A percentile compares a stretch with the other conserved stretches of the same genome.
These are phyloP conservation scores for pig (Sus scrofa) DNA, from an alignment of 2,113 vertebrate species.

Conservation along the genomic window DNA sequence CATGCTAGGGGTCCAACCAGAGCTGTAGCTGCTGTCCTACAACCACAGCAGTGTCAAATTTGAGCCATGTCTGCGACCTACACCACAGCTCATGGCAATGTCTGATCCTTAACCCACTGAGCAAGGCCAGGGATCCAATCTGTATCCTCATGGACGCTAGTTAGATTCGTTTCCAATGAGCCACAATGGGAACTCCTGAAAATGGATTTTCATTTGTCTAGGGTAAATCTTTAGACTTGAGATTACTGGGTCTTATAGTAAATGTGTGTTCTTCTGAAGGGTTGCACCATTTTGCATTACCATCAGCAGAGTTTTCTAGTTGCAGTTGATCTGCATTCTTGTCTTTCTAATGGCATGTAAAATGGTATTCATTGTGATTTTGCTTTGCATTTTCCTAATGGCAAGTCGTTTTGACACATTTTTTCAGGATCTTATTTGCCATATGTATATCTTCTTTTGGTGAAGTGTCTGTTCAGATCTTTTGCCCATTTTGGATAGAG, in stretches of 20 bases:
- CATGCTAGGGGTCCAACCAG: too few relatives aligned
- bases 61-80: too few relatives aligned
- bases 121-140: too few relatives aligned
- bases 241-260: not conserved
- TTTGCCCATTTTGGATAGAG: not conserved
- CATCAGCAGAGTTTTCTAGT: not conserved
- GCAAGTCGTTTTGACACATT: not conserved
- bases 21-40: too few relatives aligned
- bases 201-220: constrained; percentile 2
- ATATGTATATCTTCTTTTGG: not conserved
- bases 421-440: not conserved
- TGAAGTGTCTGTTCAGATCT: not conserved
- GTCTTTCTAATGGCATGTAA: not conserved
- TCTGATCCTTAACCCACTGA: too few relatives aligned
- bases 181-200: not conserved
- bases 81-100: too few relatives aligned
- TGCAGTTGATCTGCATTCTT: not conserved
- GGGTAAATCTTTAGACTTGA: not conserved
- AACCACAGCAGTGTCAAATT: too few relatives aligned
- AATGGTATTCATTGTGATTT: not conserved
- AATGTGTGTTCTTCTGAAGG: not conserved
- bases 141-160: too few relatives aligned
- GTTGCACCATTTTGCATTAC: not conserved
- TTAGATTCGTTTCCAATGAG: too few relatives aligned
- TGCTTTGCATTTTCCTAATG: not conserved